Base-by-base conservation (phyloP, 2,113 vertebrate species). In the Lophura nycthemera region DNA sequence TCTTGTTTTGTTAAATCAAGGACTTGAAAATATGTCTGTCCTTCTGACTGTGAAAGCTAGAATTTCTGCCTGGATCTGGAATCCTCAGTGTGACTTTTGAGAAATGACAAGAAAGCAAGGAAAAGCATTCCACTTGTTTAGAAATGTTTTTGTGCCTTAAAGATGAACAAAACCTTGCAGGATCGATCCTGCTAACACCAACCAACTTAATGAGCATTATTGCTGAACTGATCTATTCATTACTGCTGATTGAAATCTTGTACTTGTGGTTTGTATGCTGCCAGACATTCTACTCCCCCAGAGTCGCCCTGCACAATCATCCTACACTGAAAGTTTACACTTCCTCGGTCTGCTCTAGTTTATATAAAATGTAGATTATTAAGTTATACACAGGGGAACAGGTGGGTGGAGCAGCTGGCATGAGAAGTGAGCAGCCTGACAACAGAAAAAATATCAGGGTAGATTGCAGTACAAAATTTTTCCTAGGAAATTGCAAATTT, bases 401-500 rank as follows among this genome's bases (percentile, higher is more conserved):
- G 96, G 97, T 97, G 94, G 97, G 93, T 92, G 78, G 89, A 98
- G 96, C 97, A 98, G 96, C 97, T 98, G 98, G 96, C 95, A 89
- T 96, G 94, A 97, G 96, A 98, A 98, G 94, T 97, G 97, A 98
- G 97, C 97, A 97, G 97, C 97, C 96, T 96, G 95, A 96, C 92
- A 96, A 94, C 85, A 95, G 93, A 91, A 95, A 96, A 95, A 96
- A 94, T n/a, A 64, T 56, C 94, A 87, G 94, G 71, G 82, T 85
- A 71, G 87, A 96, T 95, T 95, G 95, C 85, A 93, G 92, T 72
- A 97, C 60, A 92, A 97, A 96, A 95, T 84, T 91, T 95, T 96
- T 91, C 89, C 89, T 93, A 93, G 93, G 96, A 97, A 98, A 97
- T 92, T 95, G 92, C 91, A 96, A 96, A 97, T 94, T 92, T 95